These are phyloP conservation scores for Leptinotarsa haldemani DNA, from an alignment of 2,888 invertebrate species.

Conservation along the genomic window DNA sequence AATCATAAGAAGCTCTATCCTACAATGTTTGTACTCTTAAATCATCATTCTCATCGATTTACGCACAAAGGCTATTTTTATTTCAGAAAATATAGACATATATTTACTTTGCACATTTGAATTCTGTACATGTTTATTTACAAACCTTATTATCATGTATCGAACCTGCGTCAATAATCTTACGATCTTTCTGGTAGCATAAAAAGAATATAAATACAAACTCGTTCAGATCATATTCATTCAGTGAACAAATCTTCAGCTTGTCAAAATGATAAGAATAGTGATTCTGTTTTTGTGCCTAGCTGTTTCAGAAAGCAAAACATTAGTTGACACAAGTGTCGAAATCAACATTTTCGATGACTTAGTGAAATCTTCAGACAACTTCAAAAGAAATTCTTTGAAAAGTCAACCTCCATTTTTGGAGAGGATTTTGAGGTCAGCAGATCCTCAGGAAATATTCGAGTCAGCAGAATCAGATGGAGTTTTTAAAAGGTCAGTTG, in stretches of 20 bases:
- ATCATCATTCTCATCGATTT: neutral
- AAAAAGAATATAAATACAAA: slow-evolving; percentile 7
- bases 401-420: slow-evolving; percentile 20
- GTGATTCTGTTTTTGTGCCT: neutral
- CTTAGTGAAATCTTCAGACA: neutral
- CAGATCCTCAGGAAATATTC: slow-evolving; percentile 10
- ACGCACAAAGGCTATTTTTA: slow-evolving; percentile 4
- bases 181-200: neutral
- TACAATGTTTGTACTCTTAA: neutral
- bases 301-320: slow-evolving; percentile 2
- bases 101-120: neutral
- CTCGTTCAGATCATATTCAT: neutral
- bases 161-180: slow-evolving; percentile 1
- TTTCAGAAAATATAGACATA: slow-evolving; percentile 1
- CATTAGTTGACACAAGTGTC: slow-evolving; percentile 6
- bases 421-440: slow-evolving; percentile 24
- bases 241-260: neutral
- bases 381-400: neutral
- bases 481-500: slow-evolving; percentile 31
- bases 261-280: neutral
- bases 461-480: slow-evolving; percentile 13
- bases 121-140: slow-evolving; percentile 9
- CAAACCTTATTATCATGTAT: neutral
- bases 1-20: neutral
- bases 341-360: slow-evolving; percentile 16